Base-by-base conservation (phyloP, 1,140 invertebrate genomes). In the Drosophila willistoni region DNA sequence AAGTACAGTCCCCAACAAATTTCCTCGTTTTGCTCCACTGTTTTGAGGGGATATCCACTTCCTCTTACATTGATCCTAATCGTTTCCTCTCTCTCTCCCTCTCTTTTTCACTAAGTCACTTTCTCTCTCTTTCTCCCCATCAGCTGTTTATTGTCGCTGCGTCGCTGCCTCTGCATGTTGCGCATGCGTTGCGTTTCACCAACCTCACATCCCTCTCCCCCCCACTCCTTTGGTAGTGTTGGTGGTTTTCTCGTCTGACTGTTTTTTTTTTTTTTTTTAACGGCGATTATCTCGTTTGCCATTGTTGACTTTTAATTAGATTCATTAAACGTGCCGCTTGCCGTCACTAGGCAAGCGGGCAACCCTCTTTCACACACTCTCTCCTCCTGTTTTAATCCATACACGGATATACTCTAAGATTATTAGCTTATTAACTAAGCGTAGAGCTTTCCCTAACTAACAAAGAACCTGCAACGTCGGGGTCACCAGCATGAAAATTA, bases 281-380 rank as follows among this genome's bases (percentile, higher is more conserved):
- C 70, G 64, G 73, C 84, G 84, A 89, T 89, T 84, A 89, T 89
- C 84, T 89, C 85, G 77, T 84, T 87, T 83, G 84, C 68, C 86
- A 90, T 90, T 90, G 87, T 90, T 90, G 87, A 90, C 87, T 90
- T 90, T 90, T 90, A 90, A 90, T 90, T 90, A 90, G 87, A 90
- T 90, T 90, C 87, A 90, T 90, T 90, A 81, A 85, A 90, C 79
- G 87, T 81, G 79, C 85, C 83, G 84, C 84, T 77, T 89, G 79
- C 57, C 36, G 54, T 34, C 42, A 54, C 25, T 36, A 57, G 65
- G 61, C 63, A 57, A 62, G 61, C 63, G 56, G 17, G 51, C 25
- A 72, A 66, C 64, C 44, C 71, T 64, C 29, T 25, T 19, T 42
- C 14, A 22, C 34, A n/a, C 4, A 13, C 33, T 34, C 57, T 17